Base-by-base conservation (phyloP, 2,797 vertebrate genomes). In the Falco biarmicus region DNA sequence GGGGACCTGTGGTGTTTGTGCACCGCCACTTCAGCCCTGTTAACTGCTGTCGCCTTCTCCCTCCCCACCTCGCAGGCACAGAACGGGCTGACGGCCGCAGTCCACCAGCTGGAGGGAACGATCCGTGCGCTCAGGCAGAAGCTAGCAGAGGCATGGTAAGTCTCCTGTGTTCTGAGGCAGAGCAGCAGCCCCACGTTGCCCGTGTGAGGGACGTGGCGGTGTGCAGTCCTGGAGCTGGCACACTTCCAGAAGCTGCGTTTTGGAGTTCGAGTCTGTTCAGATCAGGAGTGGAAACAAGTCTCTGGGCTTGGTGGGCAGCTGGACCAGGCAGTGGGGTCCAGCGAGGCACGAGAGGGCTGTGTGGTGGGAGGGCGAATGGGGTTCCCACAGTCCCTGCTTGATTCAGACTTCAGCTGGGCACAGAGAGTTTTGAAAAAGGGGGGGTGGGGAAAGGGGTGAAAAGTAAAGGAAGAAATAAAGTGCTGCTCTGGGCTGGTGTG, bases 91-190 rank as follows among this genome's bases (percentile, higher is more conserved):
- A 98, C 98, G 1, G 96, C 98, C 8, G 99, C 99, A 92, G 98
- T 98, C 37, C 98, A 98, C 64, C 99, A 99, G 96, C 97, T 99
- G 93, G 98, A 99, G 81, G 97, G 97, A 26, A 98, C 97, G 1
- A 98, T 99, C 47, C 48, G 80, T 10, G 95, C 95, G 10, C 97
- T 99, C 89, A 98, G 96, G 87, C 97, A 98, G 97, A 99, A 99
- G 95, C 96, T 99, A 24, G 97, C 97, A 1, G 98, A 99, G 74
- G 97, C 98, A 37, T 99, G 98, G 99, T 99, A 97, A 97, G 99
- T 99, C 41, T 82, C 56, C 31, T 6, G 47, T 37, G 53, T 26
- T 4, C 29, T 15, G 22, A 21, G 48, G 39, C 51, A n/a, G 71
- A 22, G 50, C 26, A 14, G 37, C 13, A 14, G 57, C 64, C n/a